Percentiles rank a stretch among this genome's conserved stretches.
Evolutionary conservation across 1,140 invertebrate species (phyloP).

Genomic region (Zaprionus gabonicus): DNA sequence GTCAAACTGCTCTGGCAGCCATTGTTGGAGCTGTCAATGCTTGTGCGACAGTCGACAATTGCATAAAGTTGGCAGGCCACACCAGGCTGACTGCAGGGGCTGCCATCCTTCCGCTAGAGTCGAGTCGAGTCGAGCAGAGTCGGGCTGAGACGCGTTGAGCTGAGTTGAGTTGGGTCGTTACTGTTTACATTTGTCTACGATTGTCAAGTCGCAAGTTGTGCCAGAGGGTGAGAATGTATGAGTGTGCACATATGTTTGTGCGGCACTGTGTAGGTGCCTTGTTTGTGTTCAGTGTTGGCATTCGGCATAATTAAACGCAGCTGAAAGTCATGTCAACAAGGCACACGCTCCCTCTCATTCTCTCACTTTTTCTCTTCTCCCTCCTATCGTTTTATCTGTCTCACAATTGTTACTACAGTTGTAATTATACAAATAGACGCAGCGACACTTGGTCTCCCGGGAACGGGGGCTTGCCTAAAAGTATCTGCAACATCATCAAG

Average conservation of each 20-base stretch:
- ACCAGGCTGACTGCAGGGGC: background rate
- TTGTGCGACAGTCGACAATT: constrained; percentile 51
- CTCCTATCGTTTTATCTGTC: background rate
- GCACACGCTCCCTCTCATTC: background rate
- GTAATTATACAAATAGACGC: constrained; percentile 33
- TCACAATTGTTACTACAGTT: constrained; percentile 25
- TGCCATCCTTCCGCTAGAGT: background rate
- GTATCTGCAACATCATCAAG: constrained; percentile 21
- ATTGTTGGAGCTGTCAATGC: constrained; percentile 69
- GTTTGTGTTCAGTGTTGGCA: constrained; percentile 65
- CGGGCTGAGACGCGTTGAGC: background rate
- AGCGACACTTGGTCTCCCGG: constrained; percentile 37
- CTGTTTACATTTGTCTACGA: constrained; percentile 45
- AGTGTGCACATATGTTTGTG: constrained; percentile 34
- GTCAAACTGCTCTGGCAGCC: constrained; percentile 47
- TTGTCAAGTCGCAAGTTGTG: constrained; percentile 48
- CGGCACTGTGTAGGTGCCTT: constrained; percentile 15
- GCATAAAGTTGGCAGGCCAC: constrained; percentile 41
- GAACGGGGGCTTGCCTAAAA: constrained; percentile 17
- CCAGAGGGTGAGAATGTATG: constrained; percentile 32
- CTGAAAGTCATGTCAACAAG: constrained; percentile 58
- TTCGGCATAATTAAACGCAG: constrained; percentile 75
- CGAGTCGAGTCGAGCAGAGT: background rate
- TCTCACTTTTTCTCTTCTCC: background rate
- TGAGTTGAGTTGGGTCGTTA: constrained; percentile 21